phyloP scores from a whole-genome alignment of 1,140 invertebrate genomes.

The Cydia pomonella region DNA sequence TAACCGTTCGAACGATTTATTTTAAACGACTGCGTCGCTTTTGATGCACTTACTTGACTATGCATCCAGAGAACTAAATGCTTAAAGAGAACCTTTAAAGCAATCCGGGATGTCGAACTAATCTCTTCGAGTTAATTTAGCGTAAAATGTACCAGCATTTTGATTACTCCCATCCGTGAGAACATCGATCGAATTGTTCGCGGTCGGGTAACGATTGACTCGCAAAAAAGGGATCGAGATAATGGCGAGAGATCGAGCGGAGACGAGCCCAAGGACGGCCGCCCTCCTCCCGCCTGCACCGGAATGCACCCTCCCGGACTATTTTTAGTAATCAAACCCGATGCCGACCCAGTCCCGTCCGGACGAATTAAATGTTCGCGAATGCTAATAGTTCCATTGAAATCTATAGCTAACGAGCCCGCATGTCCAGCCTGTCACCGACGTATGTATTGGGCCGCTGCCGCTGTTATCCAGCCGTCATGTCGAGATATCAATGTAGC shows the following conservation, averaged over 20 bases:
- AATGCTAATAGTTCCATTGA: constrained; percentile 53
- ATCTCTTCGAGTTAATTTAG: constrained; percentile 47
- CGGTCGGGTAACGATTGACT: constrained; percentile 71
- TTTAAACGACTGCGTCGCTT: constrained; percentile 3
- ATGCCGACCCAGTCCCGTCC: constrained; percentile 52
- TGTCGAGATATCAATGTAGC: not conserved
- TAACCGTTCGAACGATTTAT: not conserved
- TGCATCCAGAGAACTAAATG: constrained; percentile 14
- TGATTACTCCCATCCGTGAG: constrained; percentile 66
- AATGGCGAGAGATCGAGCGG: constrained; percentile 58
- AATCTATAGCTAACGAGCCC: constrained; percentile 44
- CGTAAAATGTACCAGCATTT: constrained; percentile 67
- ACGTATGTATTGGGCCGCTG: constrained; percentile 1
- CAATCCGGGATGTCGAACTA: constrained; percentile 39
- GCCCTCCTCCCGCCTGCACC: constrained; percentile 45
- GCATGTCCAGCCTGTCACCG: constrained; percentile 21
- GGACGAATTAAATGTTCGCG: constrained; percentile 56
- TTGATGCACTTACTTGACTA: not conserved
- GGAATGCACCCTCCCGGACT: constrained; percentile 69
- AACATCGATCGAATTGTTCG: constrained; percentile 68
- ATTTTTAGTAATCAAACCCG: constrained; percentile 76
- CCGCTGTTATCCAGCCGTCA: not conserved
- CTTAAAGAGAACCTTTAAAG: constrained; percentile 37
- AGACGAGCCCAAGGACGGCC: constrained; percentile 66
- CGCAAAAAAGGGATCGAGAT: constrained; percentile 75